Evolutionary conservation across 2,113 vertebrate genomes (phyloP), one percentile per base, ranked within the genome.

Genomic region (Pygoscelis antarcticus): DNA sequence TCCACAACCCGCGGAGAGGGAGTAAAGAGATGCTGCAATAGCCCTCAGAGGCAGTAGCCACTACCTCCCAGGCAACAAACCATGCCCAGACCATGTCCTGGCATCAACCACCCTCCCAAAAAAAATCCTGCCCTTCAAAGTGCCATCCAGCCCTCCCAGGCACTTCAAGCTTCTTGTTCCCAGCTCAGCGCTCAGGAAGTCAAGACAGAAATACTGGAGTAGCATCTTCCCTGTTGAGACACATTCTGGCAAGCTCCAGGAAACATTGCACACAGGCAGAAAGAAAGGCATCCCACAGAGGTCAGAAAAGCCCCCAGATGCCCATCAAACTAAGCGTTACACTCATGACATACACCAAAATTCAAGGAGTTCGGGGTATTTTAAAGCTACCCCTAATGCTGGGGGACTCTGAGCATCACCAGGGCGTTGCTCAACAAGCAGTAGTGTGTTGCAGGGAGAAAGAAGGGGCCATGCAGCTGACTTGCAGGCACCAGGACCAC

Each of bases 161-260:
- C 2, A 1, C 61, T 93, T 81, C 58, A 36, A 90, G 40, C 38
- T 75, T 72, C 83, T 92, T n/a, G 57, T 92, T 95, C 95, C 72
- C 97, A 94, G 90, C 65, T 93, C 77, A 60, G 61, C 5, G 3
- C 64, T 90, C 7, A 0, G 42, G 30, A 89, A 69, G 89, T 94
- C 94, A 97, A 71, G 83, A 61, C 57, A 90, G 78, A 93, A 95
- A 92, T 44, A 64, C 1, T 54, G 58, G 83, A 86, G 72, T 16
- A 93, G 83, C 55, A 44, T 89, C 89, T 71, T 93, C 80, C 91
- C 91, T 68, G 89, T 83, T 68, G 80, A 76, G 92, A 82, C 27
- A 84, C 80, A 92, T 87, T 65, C 83, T 89, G 83, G 80, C 36
- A 58, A 87, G 26, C 77, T 69, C 49, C 4, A 16, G 87, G 83